Evolutionary conservation across 1,140 invertebrate species (phyloP).

Genomic region (Neodiprion fabricii): DNA sequence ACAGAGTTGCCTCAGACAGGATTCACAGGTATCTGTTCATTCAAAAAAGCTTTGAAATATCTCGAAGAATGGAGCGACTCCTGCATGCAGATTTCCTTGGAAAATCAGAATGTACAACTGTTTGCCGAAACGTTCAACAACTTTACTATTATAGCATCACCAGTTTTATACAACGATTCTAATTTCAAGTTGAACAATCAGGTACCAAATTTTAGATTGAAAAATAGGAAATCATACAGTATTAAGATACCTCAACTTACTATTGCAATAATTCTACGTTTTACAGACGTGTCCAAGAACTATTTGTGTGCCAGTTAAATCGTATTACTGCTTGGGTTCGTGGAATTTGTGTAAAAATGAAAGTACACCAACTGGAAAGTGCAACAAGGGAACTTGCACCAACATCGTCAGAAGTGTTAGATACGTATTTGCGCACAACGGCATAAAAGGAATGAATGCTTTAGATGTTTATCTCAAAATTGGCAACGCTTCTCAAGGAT

Average conservation of each 20-base stretch:
- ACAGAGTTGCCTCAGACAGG: slow-evolving; percentile 57
- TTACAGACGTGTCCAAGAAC: slow-evolving; percentile 61
- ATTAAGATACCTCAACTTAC: slow-evolving; percentile 51
- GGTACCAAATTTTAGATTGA: slow-evolving; percentile 32
- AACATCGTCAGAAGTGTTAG: slow-evolving; percentile 62
- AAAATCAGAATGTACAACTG: slow-evolving; percentile 48
- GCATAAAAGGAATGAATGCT: slow-evolving; percentile 61
- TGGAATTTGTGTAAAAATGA: slow-evolving; percentile 44
- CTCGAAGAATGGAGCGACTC: slow-evolving; percentile 53
- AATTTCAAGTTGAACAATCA: slow-evolving; percentile 31
- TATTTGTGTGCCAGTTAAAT: slow-evolving; percentile 56
- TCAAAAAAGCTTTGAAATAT: slow-evolving; percentile 54
- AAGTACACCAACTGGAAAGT: slow-evolving; percentile 31
- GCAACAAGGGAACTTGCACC: slow-evolving; percentile 42
- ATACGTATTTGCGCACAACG: slow-evolving; percentile 66
- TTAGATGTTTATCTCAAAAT: slow-evolving; percentile 57
- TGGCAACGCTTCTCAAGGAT: slow-evolving; percentile 51
- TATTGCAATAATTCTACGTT: slow-evolving; percentile 28
- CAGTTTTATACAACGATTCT: slow-evolving; percentile 45
- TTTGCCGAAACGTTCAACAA: slow-evolving; percentile 50
- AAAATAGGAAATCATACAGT: slow-evolving; percentile 18
- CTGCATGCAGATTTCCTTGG: slow-evolving; percentile 55
- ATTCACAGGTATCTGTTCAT: slow-evolving; percentile 51
- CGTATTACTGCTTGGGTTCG: slow-evolving; percentile 52
- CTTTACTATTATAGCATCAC: slow-evolving; percentile 49